Conservation (phyloP, 2,888 invertebrate genomes). For the Lobophora halterata region DNA sequence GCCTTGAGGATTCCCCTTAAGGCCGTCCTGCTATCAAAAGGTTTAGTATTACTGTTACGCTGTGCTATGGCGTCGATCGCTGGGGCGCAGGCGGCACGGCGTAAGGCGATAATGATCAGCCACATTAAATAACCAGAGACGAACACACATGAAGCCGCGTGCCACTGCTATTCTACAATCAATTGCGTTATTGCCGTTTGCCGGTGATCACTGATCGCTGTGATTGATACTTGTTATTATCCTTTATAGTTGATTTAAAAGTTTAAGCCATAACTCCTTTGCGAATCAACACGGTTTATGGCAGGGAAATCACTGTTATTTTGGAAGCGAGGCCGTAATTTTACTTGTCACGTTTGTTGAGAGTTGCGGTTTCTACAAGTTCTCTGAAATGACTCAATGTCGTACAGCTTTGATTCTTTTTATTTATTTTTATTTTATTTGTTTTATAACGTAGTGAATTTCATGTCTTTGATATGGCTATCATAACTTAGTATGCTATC, state of each 20-base stretch:
- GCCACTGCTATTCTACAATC: constrained; percentile 16
- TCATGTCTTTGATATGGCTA: too few species aligned
- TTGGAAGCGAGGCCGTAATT: constrained; percentile 19
- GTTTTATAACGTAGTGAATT: too few species aligned
- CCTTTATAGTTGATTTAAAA: constrained; percentile 27
- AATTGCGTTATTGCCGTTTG: constrained; percentile 31
- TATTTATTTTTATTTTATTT: too few species aligned
- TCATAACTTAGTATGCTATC: too few species aligned
- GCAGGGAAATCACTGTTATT: constrained; percentile 18
- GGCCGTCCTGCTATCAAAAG: too few species aligned
- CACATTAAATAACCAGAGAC: background rate
- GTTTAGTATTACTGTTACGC: too few species aligned
- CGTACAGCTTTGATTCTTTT: too few species aligned
- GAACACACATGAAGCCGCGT: constrained; percentile 24
- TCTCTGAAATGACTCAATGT: constrained; percentile 13
- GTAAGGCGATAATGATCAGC: background rate
- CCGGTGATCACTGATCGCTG: constrained; percentile 24
- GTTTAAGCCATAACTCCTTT: constrained; percentile 18
- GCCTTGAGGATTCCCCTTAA: too few species aligned
- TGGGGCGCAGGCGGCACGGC: background rate
- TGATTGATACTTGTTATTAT: constrained; percentile 34
- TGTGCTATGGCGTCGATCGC: constrained; percentile 6
- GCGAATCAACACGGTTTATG: constrained; percentile 18
- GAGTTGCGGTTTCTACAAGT: constrained; percentile 15
- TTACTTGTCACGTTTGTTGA: constrained; percentile 14